Base-by-base conservation (phyloP, 1,140 invertebrate species). In the Zaprionus nigranus region DNA sequence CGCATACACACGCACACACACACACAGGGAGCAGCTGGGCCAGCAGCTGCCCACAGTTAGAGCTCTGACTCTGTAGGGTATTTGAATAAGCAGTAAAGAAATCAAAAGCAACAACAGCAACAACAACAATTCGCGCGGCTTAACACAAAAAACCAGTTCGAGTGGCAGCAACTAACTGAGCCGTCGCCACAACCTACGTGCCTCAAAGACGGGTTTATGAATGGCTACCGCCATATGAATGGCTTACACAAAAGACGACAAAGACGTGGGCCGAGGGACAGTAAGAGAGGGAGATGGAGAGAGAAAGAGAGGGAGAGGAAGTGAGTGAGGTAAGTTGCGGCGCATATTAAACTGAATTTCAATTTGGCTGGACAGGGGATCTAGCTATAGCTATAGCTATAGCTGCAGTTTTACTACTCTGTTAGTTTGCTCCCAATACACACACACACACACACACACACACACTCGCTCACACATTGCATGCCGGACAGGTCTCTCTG, bases 141-240 rank as follows among this genome's bases (percentile, higher is more conserved):
- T 59, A 24, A 22, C 71, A n/a, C 4, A 81, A 30, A 74, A 82
- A 86, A 88, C 83, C 83, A 83, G 83, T 87, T 86, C 83, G 68
- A 80, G 77, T 71, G 62, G 62, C 77, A 86, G 71, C 76, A 79
- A 86, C 82, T 86, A 87, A 79, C 66, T 75, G 65, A 85, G 66
- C 79, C 78, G 69, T 74, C 75, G 75, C 53, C 71, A 69, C 82
- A 75, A 81, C 82, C 82, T 86, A 87, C 82, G 82, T 87, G 80
- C 80, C 79, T 70, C 78, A 71, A 87, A 86, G 82, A 88, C 77
- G 84, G 84, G 83, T 86, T 87, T 87, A 88, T 87, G 83, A 86
- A 86, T 86, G 83, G 83, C 74, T 64, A 54, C 69, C 68, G 77
- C 83, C 83, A 86, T 81, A 87, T 87, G 84, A 87, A 87, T 87